Conservation (phyloP, 2,888 invertebrate genomes). For the Odontothrips loti region DNA sequence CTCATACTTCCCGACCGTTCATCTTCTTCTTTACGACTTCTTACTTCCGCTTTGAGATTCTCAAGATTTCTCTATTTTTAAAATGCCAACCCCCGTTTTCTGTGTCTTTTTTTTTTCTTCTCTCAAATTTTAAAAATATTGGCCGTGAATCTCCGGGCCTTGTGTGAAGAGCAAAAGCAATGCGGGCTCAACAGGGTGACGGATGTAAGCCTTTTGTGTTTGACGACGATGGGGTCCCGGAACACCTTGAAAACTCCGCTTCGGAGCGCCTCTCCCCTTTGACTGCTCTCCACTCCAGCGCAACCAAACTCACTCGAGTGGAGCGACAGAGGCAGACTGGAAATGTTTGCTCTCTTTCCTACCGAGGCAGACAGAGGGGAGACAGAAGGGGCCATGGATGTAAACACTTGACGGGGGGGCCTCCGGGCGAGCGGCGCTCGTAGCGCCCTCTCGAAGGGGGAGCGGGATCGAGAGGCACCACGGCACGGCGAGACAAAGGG, state of each 20-base stretch:
- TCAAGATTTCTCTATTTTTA: no score
- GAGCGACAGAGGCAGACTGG: not conserved
- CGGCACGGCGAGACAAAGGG: not conserved
- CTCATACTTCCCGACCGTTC: no score
- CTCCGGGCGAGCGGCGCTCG: not conserved
- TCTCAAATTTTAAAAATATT: no score
- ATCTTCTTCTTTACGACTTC: no score
- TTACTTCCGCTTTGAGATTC: no score
- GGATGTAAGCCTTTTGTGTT: no score
- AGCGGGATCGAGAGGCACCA: not conserved
- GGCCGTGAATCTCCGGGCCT: no score
- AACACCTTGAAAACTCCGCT: not conserved
- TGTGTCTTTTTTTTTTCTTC: no score
- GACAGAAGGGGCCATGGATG: constrained; percentile 5
- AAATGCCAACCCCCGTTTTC: no score
- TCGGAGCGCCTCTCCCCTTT: not conserved
- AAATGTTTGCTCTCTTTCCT: constrained; percentile 10
- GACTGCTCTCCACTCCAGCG: not conserved
- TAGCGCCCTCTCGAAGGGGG: not conserved
- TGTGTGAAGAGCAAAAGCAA: no score
- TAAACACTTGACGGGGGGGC: not conserved
- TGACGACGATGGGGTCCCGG: no score
- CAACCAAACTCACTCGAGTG: not conserved
- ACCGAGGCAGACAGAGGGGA: not conserved
- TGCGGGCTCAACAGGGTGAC: no score